Evolutionary conservation across 92 coral and sea anemone species (phyloP), one percentile per base, ranked within the genome.

Genomic region (Pocillopora meandrina): DNA sequence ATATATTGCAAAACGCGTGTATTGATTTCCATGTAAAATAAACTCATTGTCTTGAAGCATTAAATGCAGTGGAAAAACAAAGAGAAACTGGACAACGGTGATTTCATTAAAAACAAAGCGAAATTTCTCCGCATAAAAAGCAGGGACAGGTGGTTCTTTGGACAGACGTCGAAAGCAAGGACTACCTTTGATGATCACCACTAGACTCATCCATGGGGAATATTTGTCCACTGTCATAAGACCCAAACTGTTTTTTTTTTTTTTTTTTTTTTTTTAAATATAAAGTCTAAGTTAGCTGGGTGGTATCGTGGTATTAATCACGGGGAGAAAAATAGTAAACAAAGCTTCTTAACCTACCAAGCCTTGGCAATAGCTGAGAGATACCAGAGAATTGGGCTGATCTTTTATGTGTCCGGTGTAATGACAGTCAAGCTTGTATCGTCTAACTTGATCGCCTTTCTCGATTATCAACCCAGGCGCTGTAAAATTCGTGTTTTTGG

Each of bases 301-400:
- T 35, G 74, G 55, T 70, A 17, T 35, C 10, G 6, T 70, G 15
- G 31, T 15, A 34, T 15, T 26, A 15, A 70, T 70, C 74, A 70
- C 56, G 71, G 77, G 52, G 52, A 3, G 52, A 35, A 61, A 59
- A 47, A 71, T 35, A 74, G 61, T 55, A 81, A 69, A 56, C 9
- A 21, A 15, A 42, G 52, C 1, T 14, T 57, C 58, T 62, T 73
- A 17, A 94, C 98, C 88, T 80, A 96, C 99, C 96, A 94, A 66
- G 33, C 99, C 99, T 42, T 91, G 92, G 72, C 99, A 96, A 66
- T 84, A 92, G 84, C 99, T 96, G 64, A 96, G 71, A 17, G 93
- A 91, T 60, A 90, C 94, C 56, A 87, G 65, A 62, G 96, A 94
- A 78, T 83, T 89, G 47, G 99, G 86, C 35, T 91, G 92, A 92